phyloP scores from a whole-genome alignment of 2,113 vertebrate species.

The Genyomyrus donnyi region DNA sequence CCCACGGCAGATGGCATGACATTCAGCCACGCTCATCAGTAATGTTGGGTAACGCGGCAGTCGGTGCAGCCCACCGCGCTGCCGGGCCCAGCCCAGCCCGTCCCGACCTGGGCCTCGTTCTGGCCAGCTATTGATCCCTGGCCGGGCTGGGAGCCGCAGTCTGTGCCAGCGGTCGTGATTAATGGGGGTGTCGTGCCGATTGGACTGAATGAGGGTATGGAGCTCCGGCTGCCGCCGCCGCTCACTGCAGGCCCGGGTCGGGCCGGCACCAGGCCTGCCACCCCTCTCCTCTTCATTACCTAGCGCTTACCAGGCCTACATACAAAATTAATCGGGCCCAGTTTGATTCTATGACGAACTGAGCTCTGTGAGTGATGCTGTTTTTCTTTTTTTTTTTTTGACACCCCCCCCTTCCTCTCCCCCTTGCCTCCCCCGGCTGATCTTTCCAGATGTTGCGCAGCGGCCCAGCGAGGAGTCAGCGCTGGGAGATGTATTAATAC shows the following conservation, averaged over 20 bases:
- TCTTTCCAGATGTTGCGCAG: slow-evolving; percentile 94
- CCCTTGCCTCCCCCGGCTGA: slow-evolving; percentile 59
- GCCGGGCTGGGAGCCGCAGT: slow-evolving; percentile 87
- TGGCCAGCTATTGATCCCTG: slow-evolving; percentile 92
- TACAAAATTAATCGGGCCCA: slow-evolving; percentile 83
- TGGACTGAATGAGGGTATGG: slow-evolving; percentile 97
- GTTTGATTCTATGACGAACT: slow-evolving; percentile 77
- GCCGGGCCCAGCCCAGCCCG: neutral
- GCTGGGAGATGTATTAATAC: slow-evolving; percentile 98
- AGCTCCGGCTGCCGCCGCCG: slow-evolving; percentile 71
- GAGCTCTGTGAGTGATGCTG: slow-evolving; percentile 37
- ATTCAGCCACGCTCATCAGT: slow-evolving; percentile 21
- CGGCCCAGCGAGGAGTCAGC: slow-evolving; percentile 80
- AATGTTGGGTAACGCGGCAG: slow-evolving; percentile 24
- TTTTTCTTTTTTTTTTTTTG: slow-evolving; percentile 26
- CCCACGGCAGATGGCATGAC: slow-evolving; percentile 37
- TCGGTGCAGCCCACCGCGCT: slow-evolving; percentile 7
- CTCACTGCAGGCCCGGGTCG: slow-evolving; percentile 75
- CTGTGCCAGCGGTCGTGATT: slow-evolving; percentile 98
- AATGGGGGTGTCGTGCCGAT: slow-evolving; percentile 96
- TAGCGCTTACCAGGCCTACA: slow-evolving; percentile 85
- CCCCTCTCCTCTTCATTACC: slow-evolving; percentile 64
- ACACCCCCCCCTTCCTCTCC: slow-evolving; percentile 18
- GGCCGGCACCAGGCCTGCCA: slow-evolving; percentile 56
- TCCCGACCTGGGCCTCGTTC: slow-evolving; percentile 1